Base-by-base conservation (phyloP, 2,888 invertebrate species). In the Coenonympha glycerion region DNA sequence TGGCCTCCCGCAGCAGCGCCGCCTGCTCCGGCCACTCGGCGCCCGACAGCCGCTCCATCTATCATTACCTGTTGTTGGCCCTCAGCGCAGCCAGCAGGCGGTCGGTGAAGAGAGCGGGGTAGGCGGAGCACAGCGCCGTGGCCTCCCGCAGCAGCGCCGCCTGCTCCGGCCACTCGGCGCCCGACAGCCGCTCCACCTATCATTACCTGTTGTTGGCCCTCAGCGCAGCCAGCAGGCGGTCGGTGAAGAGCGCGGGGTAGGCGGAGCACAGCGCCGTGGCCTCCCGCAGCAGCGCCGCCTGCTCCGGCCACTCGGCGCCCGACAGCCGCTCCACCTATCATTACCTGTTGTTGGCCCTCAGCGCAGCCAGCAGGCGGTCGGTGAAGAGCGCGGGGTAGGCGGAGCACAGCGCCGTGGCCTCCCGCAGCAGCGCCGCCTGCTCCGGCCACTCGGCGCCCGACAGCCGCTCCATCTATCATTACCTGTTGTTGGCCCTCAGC, bases 371-470 rank as follows among this genome's bases (percentile, higher is more conserved):
- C 69, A 95, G 91, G 66, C 92, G 92, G 71, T 94, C 94, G 2
- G 92, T 93, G 73, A 95, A 93, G 40, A 96, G 88, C 42, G 92
- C 90, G 6, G 95, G 95, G 83, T 92, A 93, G 42, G 92, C 91
- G 68, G 93, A 92, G 72, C 94, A 94, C 18, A 96, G 88, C 16
- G 92, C 88, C 3, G 95, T 93, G 36, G 95, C 93, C 73, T 95
- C 95, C 55, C 93, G 90, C 65, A 96, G 80, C 57, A 96, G 82
- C 21, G 92, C 90, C 30, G 92, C 91, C 71, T 95, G 93, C 53
- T 91, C 91, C 28, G 90, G 90, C 61, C 92, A 88, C 73, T 94
- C 95, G 5, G 91, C 92, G 58, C 89, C 88, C 48, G 91, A 89
- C 60, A 95, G 84, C 63, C 92, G 91, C 69, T 92, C 92, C 60